Base-by-base conservation (phyloP, 2,888 invertebrate genomes). In the Hololepta plana region DNA sequence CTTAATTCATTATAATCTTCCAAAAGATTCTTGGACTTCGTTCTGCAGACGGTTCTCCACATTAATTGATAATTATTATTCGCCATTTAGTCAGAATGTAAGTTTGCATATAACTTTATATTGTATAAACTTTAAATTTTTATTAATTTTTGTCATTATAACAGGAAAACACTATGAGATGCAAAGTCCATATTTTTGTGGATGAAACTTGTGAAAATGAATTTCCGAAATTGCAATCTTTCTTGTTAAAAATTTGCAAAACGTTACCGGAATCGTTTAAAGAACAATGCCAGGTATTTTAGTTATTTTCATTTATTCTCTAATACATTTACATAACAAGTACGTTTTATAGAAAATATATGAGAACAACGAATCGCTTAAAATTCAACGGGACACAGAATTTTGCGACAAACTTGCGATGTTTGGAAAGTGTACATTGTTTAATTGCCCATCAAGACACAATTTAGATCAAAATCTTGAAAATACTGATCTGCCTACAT, bases 1-100 rank as follows among this genome's bases (percentile, higher is more conserved):
- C 38, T 50, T 84, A 14, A 59, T 85, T 9, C 79, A 82, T 46
- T 81, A 66, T 49, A 72, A 76, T 2, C 47, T 82, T 35, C 72
- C 76, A 14, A 15, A 20, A 0, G 42, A 51, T 13, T 53, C 62
- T 1, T 74, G 72, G 49, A 69, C 73, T 0, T 59, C 60, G 42
- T 82, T 82, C 45, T 66, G 68, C 23, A 67, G 62, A 41, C 57
- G 84, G 31, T 76, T 80, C 43, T 62, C 70, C 1, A 66, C 69
- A 12, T 52, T 79, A 20, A 60, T 69, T 29, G 62, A 72, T 34
- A 66, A 67, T 41, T 72, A 71, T 40, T 45, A 45, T 2, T 51
- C 49, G 31, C 41, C 45, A 2, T 35, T 34, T 27, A 45, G 12
- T 29, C 27, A 20, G 21, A 32, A 15, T 20, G 58, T 3, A 49